Evolutionary conservation across 2,888 invertebrate species (phyloP).

Genomic region (Campoplex capitator): DNA sequence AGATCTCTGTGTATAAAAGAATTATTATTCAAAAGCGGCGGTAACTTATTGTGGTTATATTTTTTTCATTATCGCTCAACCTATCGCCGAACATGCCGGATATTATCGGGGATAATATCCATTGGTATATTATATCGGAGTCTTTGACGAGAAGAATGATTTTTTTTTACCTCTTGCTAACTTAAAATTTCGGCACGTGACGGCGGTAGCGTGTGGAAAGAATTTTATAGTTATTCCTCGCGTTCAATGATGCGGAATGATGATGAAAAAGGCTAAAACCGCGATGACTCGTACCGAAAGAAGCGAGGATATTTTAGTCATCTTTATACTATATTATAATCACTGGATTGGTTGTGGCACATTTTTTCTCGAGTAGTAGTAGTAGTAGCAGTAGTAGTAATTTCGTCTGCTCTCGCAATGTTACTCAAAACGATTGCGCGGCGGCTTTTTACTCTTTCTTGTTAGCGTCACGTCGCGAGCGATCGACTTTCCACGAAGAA

Average conservation of each 20-base stretch:
- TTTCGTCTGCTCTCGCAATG: background rate
- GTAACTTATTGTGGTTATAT: slow-evolving; percentile 33
- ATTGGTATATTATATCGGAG: background rate
- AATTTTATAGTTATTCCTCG: background rate
- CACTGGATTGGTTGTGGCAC: too few relatives aligned
- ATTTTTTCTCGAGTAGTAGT: slow-evolving; percentile 36
- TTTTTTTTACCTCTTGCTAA: too few relatives aligned
- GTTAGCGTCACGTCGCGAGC: slow-evolving; percentile 19
- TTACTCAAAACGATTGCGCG: slow-evolving; percentile 50
- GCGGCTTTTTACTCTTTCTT: slow-evolving; percentile 30
- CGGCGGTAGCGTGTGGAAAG: too few relatives aligned
- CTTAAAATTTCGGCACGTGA: too few relatives aligned
- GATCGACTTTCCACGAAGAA: slow-evolving; percentile 1
- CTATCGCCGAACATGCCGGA: too few relatives aligned
- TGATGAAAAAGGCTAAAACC: too few relatives aligned
- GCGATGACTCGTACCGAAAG: too few relatives aligned
- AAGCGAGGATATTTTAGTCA: background rate
- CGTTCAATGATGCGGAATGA: background rate
- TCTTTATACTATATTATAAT: too few relatives aligned
- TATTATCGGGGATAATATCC: background rate
- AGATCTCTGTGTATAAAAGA: slow-evolving; percentile 54
- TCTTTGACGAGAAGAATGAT: too few relatives aligned
- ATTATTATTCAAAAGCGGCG: slow-evolving; percentile 34
- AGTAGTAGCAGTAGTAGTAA: too few relatives aligned
- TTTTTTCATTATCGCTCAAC: background rate